Evolutionary conservation across 2,113 vertebrate species (phyloP).

Genomic region (Herpetotheres cachinnans): DNA sequence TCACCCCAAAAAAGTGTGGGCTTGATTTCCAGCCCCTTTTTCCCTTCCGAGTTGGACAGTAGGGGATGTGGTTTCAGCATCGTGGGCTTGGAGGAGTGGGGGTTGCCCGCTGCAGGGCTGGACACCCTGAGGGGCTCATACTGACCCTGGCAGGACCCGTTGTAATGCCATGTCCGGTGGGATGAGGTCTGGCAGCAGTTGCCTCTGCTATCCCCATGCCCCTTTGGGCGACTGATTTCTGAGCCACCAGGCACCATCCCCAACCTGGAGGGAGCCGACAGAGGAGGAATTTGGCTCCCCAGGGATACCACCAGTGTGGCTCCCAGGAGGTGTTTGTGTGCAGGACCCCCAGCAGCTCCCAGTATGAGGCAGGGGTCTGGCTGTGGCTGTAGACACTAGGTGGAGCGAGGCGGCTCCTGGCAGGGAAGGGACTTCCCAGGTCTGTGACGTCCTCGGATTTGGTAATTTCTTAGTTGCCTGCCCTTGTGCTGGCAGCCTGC

Average conservation of each 20-base stretch:
- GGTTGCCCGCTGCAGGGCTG: background rate
- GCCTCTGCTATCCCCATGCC: background rate
- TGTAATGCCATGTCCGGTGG: background rate
- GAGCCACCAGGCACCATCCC: background rate
- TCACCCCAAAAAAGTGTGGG: background rate
- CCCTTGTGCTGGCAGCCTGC: background rate
- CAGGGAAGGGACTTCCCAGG: background rate
- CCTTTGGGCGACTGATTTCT: background rate
- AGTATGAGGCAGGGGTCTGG: rapidly evolving
- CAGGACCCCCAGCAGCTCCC: background rate
- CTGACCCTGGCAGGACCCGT: background rate
- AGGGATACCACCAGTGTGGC: rapidly evolving
- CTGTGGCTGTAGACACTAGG: background rate
- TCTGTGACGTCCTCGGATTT: background rate
- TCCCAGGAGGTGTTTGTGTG: background rate
- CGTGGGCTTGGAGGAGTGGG: background rate
- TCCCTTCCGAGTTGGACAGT: background rate
- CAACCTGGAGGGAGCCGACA: background rate
- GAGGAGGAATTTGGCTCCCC: background rate
- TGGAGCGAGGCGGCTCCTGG: background rate
- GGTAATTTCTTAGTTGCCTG: background rate
- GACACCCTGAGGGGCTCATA: rapidly evolving
- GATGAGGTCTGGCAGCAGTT: background rate
- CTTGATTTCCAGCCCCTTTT: background rate
- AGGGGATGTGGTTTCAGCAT: background rate